Percentiles rank a stretch among this genome's conserved stretches.
Evolutionary conservation across 2,888 invertebrate species (phyloP).

Genomic region (Drosophila paramelanica): DNA sequence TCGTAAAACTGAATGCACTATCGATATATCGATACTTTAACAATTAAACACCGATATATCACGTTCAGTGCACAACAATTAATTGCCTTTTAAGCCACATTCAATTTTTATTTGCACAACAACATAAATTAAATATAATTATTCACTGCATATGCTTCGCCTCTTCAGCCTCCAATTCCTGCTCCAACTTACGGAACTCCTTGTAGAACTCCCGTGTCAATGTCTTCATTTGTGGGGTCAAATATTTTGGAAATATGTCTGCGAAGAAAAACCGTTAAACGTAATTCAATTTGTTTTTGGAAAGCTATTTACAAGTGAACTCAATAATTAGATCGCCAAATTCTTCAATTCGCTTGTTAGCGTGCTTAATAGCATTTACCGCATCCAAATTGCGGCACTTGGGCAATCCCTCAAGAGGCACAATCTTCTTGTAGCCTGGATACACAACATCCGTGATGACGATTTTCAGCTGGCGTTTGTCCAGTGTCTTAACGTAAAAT

Average conservation of each 20-base stretch:
- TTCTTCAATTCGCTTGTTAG: slow-evolving; percentile 84
- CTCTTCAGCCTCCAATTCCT: slow-evolving; percentile 53
- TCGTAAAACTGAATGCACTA: slow-evolving; percentile 28
- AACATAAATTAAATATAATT: slow-evolving; percentile 6
- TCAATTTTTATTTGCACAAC: slow-evolving; percentile 40
- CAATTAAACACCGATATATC: slow-evolving; percentile 6
- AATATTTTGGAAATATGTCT: slow-evolving; percentile 85
- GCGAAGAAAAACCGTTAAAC: slow-evolving; percentile 61
- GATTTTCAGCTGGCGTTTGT: slow-evolving; percentile 88
- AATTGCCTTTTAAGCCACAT: slow-evolving; percentile 15
- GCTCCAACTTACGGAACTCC: slow-evolving; percentile 51
- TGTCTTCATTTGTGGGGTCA: slow-evolving; percentile 85
- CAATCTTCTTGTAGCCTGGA: slow-evolving; percentile 89
- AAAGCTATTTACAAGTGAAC: slow-evolving; percentile 86
- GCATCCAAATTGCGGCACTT: slow-evolving; percentile 86
- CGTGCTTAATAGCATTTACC: slow-evolving; percentile 85
- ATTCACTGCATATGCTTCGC: slow-evolving; percentile 24
- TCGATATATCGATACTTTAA: slow-evolving; percentile 32
- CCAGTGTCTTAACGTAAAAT: slow-evolving; percentile 89
- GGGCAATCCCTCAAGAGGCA: slow-evolving; percentile 91
- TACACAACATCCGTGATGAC: slow-evolving; percentile 90
- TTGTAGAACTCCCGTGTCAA: slow-evolving; percentile 76
- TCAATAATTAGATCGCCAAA: slow-evolving; percentile 89
- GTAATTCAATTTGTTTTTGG: neutral
- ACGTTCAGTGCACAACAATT: slow-evolving; percentile 3